Conservation (phyloP, 37 sponge, comb jelly and placozoan species). For the Oscarella lobularis region DNA sequence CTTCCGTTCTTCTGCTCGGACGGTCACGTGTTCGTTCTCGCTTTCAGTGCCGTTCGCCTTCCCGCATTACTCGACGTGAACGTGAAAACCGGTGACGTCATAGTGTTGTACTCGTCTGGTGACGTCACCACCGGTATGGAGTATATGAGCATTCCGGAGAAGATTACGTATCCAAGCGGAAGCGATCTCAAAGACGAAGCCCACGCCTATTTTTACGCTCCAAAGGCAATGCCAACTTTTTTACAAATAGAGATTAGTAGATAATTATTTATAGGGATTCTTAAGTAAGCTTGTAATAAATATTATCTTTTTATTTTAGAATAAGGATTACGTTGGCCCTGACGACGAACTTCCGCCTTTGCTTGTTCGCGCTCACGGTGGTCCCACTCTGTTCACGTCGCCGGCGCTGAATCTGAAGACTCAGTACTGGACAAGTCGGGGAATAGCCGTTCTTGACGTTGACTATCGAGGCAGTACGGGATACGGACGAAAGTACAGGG, state of each 20-base stretch:
- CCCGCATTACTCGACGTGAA: neutral
- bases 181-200: neutral
- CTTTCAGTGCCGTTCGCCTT: neutral
- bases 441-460: neutral
- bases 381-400: neutral
- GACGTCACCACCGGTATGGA: neutral
- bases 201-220: neutral
- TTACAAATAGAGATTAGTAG: too few relatives aligned
- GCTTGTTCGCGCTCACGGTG: neutral
- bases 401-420: neutral
- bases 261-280: too few relatives aligned
- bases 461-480: neutral
- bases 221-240: too few relatives aligned
- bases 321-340: neutral
- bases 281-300: too few relatives aligned
- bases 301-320: neutral
- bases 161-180: neutral
- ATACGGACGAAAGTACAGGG: neutral
- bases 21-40: neutral
- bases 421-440: neutral
- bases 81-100: neutral
- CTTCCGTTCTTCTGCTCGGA: neutral
- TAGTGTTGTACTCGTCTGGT: neutral
- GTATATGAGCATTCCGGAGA: neutral
- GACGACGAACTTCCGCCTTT: neutral